phyloP scores from a whole-genome alignment of 2,888 invertebrate genomes.

The Mesopsocus fuscifrons region DNA sequence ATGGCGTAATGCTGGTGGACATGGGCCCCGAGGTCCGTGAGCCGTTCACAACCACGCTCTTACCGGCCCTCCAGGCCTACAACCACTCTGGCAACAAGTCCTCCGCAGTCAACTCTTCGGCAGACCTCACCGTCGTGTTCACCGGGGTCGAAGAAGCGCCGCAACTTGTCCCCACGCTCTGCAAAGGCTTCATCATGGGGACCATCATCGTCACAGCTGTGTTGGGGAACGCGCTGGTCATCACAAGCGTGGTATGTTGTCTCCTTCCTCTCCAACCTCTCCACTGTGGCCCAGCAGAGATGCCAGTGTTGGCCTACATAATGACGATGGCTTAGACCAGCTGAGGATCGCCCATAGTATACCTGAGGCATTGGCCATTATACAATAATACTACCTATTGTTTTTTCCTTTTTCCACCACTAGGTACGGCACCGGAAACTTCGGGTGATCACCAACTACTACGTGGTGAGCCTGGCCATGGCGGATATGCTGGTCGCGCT shows the following conservation, averaged over 20 bases:
- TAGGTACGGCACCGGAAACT: slow-evolving; percentile 61
- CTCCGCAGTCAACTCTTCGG: not conserved
- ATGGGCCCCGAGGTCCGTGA: slow-evolving; percentile 28
- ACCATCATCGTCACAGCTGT: slow-evolving; percentile 77
- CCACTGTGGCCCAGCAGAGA: too few relatives aligned
- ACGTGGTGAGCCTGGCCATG: slow-evolving; percentile 84
- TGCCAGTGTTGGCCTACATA: too few relatives aligned
- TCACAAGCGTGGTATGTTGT: slow-evolving; percentile 65
- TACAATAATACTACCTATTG: too few relatives aligned
- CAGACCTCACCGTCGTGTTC: not conserved
- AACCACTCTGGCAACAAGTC: slow-evolving; percentile 27
- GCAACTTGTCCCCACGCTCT: slow-evolving; percentile 36
- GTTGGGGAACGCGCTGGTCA: slow-evolving; percentile 81
- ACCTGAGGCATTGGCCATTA: too few relatives aligned
- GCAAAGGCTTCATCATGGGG: slow-evolving; percentile 63
- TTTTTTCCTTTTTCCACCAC: too few relatives aligned
- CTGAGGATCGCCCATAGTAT: too few relatives aligned
- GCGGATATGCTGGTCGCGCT: slow-evolving; percentile 85
- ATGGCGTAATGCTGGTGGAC: not conserved
- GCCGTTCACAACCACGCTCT: slow-evolving; percentile 56
- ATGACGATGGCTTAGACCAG: too few relatives aligned
- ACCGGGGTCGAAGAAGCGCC: not conserved
- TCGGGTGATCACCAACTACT: slow-evolving; percentile 83
- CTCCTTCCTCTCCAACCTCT: too few relatives aligned
- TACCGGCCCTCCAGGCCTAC: slow-evolving; percentile 43